Evolutionary conservation across 1,140 invertebrate genomes (phyloP), one percentile per base, ranked within the genome.

Genomic region (Pogonomyrmex californicus): DNA sequence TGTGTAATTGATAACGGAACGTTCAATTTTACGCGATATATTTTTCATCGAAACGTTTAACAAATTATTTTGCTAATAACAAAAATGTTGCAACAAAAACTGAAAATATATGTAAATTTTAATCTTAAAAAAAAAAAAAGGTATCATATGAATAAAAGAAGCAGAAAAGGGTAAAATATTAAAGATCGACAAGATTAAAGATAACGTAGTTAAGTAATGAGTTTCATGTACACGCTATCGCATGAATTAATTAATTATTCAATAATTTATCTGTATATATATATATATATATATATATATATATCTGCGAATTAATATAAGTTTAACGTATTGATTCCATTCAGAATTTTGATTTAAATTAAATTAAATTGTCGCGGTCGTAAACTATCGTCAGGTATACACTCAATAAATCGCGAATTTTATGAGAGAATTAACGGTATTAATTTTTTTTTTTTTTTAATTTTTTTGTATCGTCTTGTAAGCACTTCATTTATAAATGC

Each of bases 181-280:
- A 1, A 41, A 77, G 7, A 9, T 7, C 14, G 63, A 14, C 17
- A 6, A 51, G 33, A 51, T 75, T 41, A 58, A 75, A 38, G 36
- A 76, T 60, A 76, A 76, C 3, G 12, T 79, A 51, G 54, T 68
- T 79, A 66, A 79, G 60, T 51, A 23, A 49, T 2, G 47, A n/a
- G 62, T 51, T 79, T 47, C 62, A n/a, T 33, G n/a, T 33, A 17
- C 5, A 17, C 41, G 12, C 58, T 68, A 44, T 36, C 47, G 60
- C 23, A 23, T 4, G 1, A 38, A 79, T 58, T 78, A 66, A 78
- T 78, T 38, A 51, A 44, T 76, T 30, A 7, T 76, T n/a, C n/a
- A n/a, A n/a, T n/a, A n/a, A 60, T 1, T 41, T 60, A 76, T 71
- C 36, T 73, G 4, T 60, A 60, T 30, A 5, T 17, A 6, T 44